Conservation (phyloP, 2,113 vertebrate species). For the Todiramphus saurophagus region DNA sequence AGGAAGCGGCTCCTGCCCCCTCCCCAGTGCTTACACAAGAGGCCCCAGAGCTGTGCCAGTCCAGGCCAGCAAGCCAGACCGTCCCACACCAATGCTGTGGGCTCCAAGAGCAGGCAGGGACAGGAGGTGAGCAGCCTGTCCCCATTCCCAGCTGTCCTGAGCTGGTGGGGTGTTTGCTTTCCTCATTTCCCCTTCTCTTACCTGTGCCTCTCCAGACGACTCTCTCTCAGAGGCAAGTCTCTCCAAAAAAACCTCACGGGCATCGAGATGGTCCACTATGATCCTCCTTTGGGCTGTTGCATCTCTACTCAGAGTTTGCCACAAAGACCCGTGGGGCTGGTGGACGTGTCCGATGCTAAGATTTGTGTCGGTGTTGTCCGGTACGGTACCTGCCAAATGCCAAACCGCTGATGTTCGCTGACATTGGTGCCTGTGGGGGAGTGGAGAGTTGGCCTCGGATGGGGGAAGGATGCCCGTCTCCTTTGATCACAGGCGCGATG, state of each 20-base stretch:
- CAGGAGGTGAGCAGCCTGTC: neutral
- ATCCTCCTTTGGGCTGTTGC: neutral
- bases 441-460: slow-evolving; percentile 20
- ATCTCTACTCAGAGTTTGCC: neutral
- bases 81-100: neutral
- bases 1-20: slow-evolving; percentile 51
- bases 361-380: neutral
- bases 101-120: neutral
- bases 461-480: slow-evolving; percentile 45
- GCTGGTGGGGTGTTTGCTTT: neutral
- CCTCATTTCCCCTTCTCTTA: neutral
- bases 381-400: neutral
- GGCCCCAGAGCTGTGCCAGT: neutral
- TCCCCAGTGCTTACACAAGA: neutral
- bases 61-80: neutral
- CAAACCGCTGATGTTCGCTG: neutral
- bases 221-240: neutral
- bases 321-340: neutral
- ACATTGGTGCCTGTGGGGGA: neutral
- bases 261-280: neutral
- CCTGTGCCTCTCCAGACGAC: neutral
- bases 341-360: neutral
- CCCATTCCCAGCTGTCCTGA: neutral
- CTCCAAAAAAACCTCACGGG: rapidly evolving
- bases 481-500: slow-evolving; percentile 41